These are phyloP conservation scores for Oligia strigilis DNA, from an alignment of 2,888 invertebrate species.

Conservation along the genomic window DNA sequence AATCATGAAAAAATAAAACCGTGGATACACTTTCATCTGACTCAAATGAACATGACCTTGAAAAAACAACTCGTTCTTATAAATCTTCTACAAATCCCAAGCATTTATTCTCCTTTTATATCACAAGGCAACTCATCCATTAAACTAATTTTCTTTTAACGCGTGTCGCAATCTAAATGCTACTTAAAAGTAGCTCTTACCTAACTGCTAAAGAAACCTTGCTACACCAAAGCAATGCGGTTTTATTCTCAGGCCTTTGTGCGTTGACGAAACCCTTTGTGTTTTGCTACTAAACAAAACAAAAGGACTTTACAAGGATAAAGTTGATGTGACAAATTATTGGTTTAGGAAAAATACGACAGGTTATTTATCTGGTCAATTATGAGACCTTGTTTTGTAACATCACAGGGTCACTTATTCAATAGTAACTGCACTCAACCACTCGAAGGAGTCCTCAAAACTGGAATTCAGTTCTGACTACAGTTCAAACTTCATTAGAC, in stretches of 20 bases:
- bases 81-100: constrained; percentile 19
- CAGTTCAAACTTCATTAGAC: not conserved
- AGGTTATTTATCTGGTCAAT: not conserved
- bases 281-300: constrained; percentile 48
- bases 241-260: constrained; percentile 75
- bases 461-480: not conserved
- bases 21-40: not conserved
- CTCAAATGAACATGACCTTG: not conserved
- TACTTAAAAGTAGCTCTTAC: constrained; percentile 55
- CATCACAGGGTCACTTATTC: not conserved
- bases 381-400: not conserved
- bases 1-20: not conserved
- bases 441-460: too few species aligned
- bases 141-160: constrained; percentile 43
- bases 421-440: not conserved
- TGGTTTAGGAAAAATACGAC: not conserved
- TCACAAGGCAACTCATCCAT: constrained; percentile 29
- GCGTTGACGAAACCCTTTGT: constrained; percentile 77
- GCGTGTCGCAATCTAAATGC: constrained; percentile 52
- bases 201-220: constrained; percentile 67
- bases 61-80: not conserved
- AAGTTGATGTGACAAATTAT: constrained; percentile 10
- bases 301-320: constrained; percentile 51
- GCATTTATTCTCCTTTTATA: constrained; percentile 25
- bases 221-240: constrained; percentile 72